Evolutionary conservation across 2,888 invertebrate species (phyloP), one percentile per base, ranked within the genome.

Genomic region (Phasia obesa): DNA sequence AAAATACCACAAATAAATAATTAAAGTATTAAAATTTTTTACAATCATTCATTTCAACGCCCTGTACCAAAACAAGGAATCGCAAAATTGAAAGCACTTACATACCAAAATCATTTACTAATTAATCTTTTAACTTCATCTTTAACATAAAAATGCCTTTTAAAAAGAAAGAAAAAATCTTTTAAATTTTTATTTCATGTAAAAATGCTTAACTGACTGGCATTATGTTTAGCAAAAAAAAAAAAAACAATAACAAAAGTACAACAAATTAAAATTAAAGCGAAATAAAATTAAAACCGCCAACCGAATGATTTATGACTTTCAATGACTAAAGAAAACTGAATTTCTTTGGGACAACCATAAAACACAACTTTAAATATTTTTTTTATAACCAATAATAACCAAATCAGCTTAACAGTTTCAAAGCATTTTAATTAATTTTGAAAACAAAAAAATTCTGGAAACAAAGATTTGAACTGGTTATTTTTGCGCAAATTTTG

Each of bases 281-380:
- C 70, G 44, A 51, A 59, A 75, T 70, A 70, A 62, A 74, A 62
- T 71, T 19, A 55, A 44, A 76, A 67, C 49, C 57, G 17, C 42
- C 38, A 77, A 31, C 73, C 55, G 44, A 51, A 57, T 82, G 77
- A 82, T 82, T 82, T 82, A 81, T 77, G 77, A 51, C 13, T 73
- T 77, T 53, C 60, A 49, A 67, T 81, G 59, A 67, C 57, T 65
- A 31, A 71, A 51, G 42, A 17, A 76, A 53, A 64, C n/a, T 27
- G 19, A 35, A 55, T n/a, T 17, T n/a, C 25, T 42, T n/a, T 17
- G 6, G 31, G 55, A 21, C 15, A 67, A 64, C n/a, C 64, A 55
- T 53, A 23, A 60, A 69, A 69, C 23, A 27, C 67, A 25, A 73
- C 47, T 55, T 57, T 69, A 51, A 27, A 31, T 11, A 53, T 6